Evolutionary conservation across 2,888 invertebrate species (phyloP).

Genomic region (Platerodrilus igneus): DNA sequence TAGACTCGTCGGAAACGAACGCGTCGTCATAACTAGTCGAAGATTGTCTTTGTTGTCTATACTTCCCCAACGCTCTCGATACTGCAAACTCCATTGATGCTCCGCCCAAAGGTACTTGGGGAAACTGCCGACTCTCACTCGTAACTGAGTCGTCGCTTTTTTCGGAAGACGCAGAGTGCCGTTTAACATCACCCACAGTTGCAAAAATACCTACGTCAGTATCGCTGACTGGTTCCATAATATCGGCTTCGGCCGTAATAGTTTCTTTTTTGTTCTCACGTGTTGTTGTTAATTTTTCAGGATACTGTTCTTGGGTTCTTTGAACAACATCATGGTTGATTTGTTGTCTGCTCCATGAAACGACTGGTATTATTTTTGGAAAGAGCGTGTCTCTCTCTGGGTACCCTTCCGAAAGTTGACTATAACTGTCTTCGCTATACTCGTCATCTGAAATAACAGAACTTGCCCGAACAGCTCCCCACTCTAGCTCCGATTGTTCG

Average conservation of each 20-base stretch:
- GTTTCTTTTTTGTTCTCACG: constrained; percentile 21
- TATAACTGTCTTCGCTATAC: constrained; percentile 47
- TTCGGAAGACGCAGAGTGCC: constrained; percentile 56
- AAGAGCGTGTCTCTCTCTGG: constrained; percentile 59
- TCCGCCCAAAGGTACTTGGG: constrained; percentile 56
- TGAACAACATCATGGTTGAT: constrained; percentile 21
- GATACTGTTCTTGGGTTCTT: constrained; percentile 16
- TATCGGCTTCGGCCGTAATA: too few relatives aligned
- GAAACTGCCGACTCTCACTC: constrained; percentile 50
- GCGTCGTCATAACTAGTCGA: constrained; percentile 70
- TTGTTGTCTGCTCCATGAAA: constrained; percentile 33
- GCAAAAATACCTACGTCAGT: constrained; percentile 61
- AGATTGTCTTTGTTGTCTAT: constrained; percentile 67
- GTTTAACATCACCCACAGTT: constrained; percentile 70
- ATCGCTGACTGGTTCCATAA: constrained; percentile 49
- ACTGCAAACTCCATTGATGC: constrained; percentile 81
- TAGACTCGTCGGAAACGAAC: constrained; percentile 47
- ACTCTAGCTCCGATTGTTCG: constrained; percentile 72
- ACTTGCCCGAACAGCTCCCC: constrained; percentile 59
- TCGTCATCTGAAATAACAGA: constrained; percentile 74
- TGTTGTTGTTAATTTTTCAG: constrained; percentile 19
- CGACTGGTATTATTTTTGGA: constrained; percentile 54
- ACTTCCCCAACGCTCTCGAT: constrained; percentile 75
- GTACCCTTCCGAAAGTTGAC: constrained; percentile 65
- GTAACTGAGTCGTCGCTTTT: constrained; percentile 56